Evolutionary conservation across 1,140 invertebrate species (phyloP).

Genomic region (Drosophila mauritiana): DNA sequence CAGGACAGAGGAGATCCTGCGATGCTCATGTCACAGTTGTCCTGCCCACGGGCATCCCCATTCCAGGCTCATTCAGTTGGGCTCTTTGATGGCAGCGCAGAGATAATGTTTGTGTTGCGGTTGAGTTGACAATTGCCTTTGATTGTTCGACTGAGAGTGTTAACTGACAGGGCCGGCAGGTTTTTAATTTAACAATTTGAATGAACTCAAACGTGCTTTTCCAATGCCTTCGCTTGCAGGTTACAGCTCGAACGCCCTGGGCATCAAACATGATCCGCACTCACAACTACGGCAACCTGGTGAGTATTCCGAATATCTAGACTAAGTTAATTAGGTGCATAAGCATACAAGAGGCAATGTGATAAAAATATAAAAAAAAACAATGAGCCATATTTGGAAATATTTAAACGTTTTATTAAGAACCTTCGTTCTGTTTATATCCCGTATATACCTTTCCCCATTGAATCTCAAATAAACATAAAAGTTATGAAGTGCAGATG

Average conservation of each 20-base stretch:
- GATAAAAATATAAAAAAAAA: background rate
- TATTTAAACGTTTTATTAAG: background rate
- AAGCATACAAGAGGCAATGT: background rate
- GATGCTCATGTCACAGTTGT: slow-evolving; percentile 75
- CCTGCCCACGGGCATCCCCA: slow-evolving; percentile 17
- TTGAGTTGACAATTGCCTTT: slow-evolving; percentile 75
- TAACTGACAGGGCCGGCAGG: slow-evolving; percentile 37
- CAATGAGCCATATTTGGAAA: no score
- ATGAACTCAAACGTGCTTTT: slow-evolving; percentile 11
- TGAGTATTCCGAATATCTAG: slow-evolving; percentile 71
- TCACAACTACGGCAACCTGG: slow-evolving; percentile 94
- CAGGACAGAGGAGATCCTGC: slow-evolving; percentile 34
- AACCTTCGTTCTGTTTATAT: background rate
- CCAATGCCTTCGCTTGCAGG: slow-evolving; percentile 86
- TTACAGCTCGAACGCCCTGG: slow-evolving; percentile 90
- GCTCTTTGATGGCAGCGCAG: slow-evolving; percentile 67
- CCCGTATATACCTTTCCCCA: background rate
- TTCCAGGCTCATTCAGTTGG: background rate
- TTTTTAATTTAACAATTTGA: slow-evolving; percentile 43
- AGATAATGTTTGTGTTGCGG: slow-evolving; percentile 78
- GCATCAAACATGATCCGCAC: slow-evolving; percentile 91
- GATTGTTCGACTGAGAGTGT: slow-evolving; percentile 58
- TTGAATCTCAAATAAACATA: slow-evolving; percentile 11
- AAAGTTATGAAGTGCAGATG: slow-evolving; percentile 38
- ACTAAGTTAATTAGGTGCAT: background rate